Evolutionary conservation across 2,888 invertebrate species (phyloP).

Genomic region (Sminthurides aquaticus): DNA sequence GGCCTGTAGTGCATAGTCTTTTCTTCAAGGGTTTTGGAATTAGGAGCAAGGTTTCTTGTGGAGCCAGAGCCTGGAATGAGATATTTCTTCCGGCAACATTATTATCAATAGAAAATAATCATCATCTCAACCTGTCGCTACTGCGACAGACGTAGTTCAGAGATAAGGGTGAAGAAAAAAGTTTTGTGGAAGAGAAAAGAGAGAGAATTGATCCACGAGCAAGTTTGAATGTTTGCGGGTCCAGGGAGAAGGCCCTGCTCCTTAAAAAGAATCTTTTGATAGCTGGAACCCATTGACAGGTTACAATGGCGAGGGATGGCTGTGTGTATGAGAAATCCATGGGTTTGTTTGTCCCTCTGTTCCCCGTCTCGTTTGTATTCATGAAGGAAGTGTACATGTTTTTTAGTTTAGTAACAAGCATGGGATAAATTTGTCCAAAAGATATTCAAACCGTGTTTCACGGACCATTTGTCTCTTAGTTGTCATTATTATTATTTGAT

Average conservation of each 20-base stretch:
- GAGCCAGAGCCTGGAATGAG: too few species aligned
- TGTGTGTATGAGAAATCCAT: too few species aligned
- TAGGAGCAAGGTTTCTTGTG: too few species aligned
- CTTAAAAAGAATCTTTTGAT: too few species aligned
- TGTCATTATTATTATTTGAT: conserved; percentile 1
- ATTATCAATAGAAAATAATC: background rate
- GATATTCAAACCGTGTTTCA: background rate
- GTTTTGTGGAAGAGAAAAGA: background rate
- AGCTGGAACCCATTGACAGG: background rate
- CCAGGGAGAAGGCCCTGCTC: too few species aligned
- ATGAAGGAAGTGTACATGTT: background rate
- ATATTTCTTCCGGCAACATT: background rate
- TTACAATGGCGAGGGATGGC: background rate
- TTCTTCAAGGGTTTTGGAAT: too few species aligned
- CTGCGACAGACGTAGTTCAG: background rate
- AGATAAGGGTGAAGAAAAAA: background rate
- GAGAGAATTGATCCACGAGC: background rate
- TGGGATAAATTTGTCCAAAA: background rate
- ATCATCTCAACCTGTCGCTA: background rate
- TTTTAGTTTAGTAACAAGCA: background rate
- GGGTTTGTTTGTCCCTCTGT: too few species aligned
- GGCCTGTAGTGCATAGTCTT: too few species aligned
- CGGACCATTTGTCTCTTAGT: conserved; percentile 1
- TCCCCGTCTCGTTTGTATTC: conserved; percentile 5
- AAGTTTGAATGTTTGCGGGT: too few species aligned